Evolutionary conservation across 1,140 invertebrate genomes (phyloP).

Genomic region (Platyscapa corneri): DNA sequence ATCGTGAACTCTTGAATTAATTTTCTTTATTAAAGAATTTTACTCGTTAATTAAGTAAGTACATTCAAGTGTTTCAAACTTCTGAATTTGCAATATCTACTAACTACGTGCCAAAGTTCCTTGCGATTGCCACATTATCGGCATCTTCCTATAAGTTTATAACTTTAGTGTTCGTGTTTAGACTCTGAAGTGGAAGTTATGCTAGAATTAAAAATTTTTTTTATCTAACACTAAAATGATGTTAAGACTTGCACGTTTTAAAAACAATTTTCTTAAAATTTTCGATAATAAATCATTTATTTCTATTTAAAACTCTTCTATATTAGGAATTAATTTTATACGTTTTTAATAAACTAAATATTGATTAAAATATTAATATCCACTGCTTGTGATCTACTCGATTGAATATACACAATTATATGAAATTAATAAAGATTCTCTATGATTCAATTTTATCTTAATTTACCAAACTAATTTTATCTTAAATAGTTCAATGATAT

Average conservation of each 20-base stretch:
- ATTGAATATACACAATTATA: no score
- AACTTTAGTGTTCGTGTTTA: background rate
- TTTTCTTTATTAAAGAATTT: background rate
- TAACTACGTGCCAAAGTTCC: background rate
- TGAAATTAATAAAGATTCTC: no score
- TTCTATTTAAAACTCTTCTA: no score
- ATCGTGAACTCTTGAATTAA: background rate
- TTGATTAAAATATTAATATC: no score
- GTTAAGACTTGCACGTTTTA: background rate
- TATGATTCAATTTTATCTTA: no score
- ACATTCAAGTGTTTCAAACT: background rate
- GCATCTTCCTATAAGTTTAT: background rate
- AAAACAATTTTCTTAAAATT: background rate
- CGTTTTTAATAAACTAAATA: no score
- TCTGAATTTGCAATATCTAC: conserved; percentile 1
- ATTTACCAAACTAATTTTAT: no score
- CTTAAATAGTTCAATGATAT: no score
- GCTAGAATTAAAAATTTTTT: background rate
- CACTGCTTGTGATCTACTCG: no score
- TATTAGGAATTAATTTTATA: no score
- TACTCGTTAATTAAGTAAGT: background rate
- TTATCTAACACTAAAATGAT: background rate
- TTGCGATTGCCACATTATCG: conserved; percentile 1
- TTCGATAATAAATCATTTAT: no score
- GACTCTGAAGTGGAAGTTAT: background rate